Conservation (phyloP, 1,140 invertebrate species). For the Globodera ellingtonae region DNA sequence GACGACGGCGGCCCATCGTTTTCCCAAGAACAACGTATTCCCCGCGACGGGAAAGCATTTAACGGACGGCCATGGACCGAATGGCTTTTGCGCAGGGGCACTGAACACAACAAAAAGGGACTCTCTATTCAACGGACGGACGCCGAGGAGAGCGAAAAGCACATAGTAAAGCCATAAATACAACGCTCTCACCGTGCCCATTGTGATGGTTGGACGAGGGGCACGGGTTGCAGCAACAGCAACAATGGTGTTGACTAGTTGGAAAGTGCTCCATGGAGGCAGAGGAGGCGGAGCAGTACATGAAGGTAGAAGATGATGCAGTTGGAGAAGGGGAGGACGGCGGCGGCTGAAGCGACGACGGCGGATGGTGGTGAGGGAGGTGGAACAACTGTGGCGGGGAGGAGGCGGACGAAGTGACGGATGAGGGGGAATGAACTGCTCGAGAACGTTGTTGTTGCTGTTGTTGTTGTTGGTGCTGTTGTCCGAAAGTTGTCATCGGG, state of each 20-base stretch:
- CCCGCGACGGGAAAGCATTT: neutral
- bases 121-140: neutral
- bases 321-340: neutral
- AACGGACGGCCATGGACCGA: slow-evolving; percentile 25
- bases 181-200: neutral
- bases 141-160: too few species aligned
- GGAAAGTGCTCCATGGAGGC: slow-evolving; percentile 6
- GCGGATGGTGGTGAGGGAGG: neutral
- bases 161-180: neutral
- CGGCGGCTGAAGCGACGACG: neutral
- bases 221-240: neutral
- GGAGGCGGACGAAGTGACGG: slow-evolving; percentile 5
- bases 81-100: slow-evolving; percentile 33
- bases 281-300: slow-evolving; percentile 1
- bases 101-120: slow-evolving; percentile 5
- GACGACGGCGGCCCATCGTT: slow-evolving; percentile 13
- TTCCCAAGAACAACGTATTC: slow-evolving; percentile 3
- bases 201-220: slow-evolving; percentile 2
- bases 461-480: slow-evolving; percentile 10
- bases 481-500: neutral
- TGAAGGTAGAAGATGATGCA: slow-evolving; percentile 13
- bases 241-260: neutral
- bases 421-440: neutral
- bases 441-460: slow-evolving; percentile 12
- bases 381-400: slow-evolving; percentile 3